Evolutionary conservation across 2,113 vertebrate species (phyloP).

Genomic region (Planiliza haematocheilus): DNA sequence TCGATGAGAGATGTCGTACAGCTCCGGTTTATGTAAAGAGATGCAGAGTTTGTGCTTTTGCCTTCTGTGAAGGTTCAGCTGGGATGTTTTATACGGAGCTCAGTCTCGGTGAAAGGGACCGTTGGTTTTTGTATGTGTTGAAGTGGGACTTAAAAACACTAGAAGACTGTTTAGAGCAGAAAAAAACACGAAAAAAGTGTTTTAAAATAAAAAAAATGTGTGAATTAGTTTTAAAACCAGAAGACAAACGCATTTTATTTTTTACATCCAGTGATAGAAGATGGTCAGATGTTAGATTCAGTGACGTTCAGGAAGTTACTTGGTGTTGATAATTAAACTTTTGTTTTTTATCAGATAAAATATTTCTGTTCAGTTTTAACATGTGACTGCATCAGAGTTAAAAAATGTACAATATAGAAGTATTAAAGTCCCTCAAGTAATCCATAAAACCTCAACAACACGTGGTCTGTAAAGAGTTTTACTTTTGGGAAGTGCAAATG

Average conservation of each 20-base stretch:
- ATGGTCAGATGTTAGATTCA: no score
- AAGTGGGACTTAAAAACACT: slow-evolving; percentile 16
- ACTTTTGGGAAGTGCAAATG: background rate
- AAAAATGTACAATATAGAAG: background rate
- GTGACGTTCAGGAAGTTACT: no score
- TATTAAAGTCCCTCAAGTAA: background rate
- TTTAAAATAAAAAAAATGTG: no score
- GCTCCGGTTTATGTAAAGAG: background rate
- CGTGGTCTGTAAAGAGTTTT: background rate
- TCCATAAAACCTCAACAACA: background rate
- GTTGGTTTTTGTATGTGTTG: background rate
- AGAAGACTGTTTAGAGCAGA: fast-evolving
- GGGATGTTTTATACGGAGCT: slow-evolving; percentile 37
- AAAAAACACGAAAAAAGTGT: no score
- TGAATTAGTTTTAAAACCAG: no score
- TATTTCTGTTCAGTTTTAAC: background rate
- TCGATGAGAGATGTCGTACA: slow-evolving; percentile 25
- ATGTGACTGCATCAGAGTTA: background rate
- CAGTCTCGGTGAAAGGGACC: background rate
- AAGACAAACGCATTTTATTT: no score
- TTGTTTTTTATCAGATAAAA: no score
- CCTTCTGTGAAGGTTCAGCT: slow-evolving; percentile 76
- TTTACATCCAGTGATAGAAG: no score
- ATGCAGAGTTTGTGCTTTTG: slow-evolving; percentile 9
- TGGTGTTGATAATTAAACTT: no score